Evolutionary conservation across 2,797 vertebrate species (phyloP).

Genomic region (Xiphorhynchus erythropygius): DNA sequence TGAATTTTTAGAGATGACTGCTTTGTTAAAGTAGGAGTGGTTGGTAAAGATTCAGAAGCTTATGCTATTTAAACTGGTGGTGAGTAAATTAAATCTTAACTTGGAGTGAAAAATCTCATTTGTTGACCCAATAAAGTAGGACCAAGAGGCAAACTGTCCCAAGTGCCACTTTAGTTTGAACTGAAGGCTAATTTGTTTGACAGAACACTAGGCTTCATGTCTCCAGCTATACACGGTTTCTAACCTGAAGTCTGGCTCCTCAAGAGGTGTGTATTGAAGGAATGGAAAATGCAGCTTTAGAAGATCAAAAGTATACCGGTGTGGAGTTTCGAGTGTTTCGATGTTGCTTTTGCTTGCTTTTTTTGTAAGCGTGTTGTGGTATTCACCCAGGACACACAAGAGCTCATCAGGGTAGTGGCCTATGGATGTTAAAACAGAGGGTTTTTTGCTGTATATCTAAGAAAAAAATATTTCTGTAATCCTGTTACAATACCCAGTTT

Average conservation of each 20-base stretch:
- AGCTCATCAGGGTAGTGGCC: background rate
- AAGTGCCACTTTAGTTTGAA: slow-evolving; percentile 73
- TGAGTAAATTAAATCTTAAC: slow-evolving; percentile 37
- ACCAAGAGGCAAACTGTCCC: slow-evolving; percentile 67
- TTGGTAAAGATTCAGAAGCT: background rate
- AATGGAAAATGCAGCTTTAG: background rate
- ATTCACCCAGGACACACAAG: background rate
- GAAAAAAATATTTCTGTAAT: background rate
- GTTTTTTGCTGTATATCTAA: background rate
- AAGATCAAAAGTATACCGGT: background rate
- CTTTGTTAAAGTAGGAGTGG: background rate
- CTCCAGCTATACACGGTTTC: slow-evolving; percentile 60
- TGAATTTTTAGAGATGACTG: background rate
- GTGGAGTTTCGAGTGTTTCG: background rate
- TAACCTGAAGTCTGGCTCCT: background rate
- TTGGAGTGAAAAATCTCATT: slow-evolving; percentile 37
- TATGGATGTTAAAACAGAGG: background rate
- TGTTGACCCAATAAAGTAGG: slow-evolving; percentile 37
- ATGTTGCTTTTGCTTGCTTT: background rate
- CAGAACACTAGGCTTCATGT: slow-evolving; percentile 65
- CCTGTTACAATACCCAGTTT: background rate
- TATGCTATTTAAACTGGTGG: background rate
- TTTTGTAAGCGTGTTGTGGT: background rate
- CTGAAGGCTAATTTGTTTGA: slow-evolving; percentile 66
- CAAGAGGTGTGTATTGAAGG: background rate